Evolutionary conservation across 2,888 invertebrate species (phyloP).

Genomic region (Drosophila histrio): DNA sequence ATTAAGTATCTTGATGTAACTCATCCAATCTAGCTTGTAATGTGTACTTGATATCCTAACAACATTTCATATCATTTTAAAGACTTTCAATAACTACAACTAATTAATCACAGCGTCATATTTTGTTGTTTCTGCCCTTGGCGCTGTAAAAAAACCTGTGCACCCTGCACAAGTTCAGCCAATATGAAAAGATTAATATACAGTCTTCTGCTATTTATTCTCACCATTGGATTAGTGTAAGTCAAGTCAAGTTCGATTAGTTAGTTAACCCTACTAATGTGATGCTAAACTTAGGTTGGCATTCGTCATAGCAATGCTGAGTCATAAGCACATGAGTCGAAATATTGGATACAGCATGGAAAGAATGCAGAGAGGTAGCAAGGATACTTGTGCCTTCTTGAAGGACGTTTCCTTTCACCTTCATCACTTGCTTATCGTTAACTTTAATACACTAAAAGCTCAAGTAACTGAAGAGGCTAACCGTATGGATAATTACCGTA

Average conservation of each 20-base stretch:
- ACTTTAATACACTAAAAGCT: constrained; percentile 1
- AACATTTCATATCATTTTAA: too few species aligned
- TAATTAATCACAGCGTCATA: constrained; percentile 68
- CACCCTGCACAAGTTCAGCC: constrained; percentile 92
- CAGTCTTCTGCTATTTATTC: constrained; percentile 90
- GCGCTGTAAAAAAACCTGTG: constrained; percentile 87
- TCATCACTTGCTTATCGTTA: neutral
- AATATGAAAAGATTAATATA: constrained; percentile 85
- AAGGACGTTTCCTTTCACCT: constrained; percentile 6
- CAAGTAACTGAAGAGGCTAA: neutral
- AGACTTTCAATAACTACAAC: too few species aligned
- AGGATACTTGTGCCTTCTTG: constrained; percentile 14
- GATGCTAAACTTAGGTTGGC: neutral
- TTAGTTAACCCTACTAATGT: neutral
- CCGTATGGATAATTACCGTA: neutral
- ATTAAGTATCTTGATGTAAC: too few species aligned
- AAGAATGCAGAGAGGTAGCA: neutral
- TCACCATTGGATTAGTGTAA: constrained; percentile 92
- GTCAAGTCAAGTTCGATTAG: constrained; percentile 9
- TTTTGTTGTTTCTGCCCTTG: constrained; percentile 92
- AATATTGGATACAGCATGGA: neutral
- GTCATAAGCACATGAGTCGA: constrained; percentile 11
- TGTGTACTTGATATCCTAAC: neutral
- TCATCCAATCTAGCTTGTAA: too few species aligned
- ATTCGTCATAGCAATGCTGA: neutral